Evolutionary conservation across 2,888 invertebrate genomes (phyloP), one percentile per base, ranked within the genome.

Genomic region (Seira ritae): DNA sequence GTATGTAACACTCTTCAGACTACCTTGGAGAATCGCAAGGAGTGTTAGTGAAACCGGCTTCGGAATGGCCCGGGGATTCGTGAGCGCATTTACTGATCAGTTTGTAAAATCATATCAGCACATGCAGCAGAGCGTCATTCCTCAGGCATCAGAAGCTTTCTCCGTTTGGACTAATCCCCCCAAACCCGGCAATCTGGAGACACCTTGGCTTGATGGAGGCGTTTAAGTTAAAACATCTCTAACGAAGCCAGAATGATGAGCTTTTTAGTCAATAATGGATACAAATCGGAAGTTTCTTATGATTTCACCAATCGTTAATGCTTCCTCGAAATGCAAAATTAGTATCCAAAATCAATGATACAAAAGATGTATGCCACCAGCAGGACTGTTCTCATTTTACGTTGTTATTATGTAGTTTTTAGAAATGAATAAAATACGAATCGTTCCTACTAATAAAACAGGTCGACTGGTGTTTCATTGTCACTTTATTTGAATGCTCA

Each of bases 1-100:
- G n/a, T n/a, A n/a, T n/a, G 72, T 83, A 17, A 77, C 69, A 1
- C 46, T 78, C 1, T 50, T 78, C 55, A 42, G 83, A n/a, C 73
- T 83, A 46, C 73, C 83, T 0, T 78, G 83, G 83, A 78, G 77
- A 77, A 60, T 83, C 0, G 83, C 77, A 8, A 4, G 77, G 6
- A 68, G 77, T 20, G 74, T 69, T 19, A 78, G 69, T n/a, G 22
- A 66, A 24, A 73, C 68, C 1, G 24, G 83, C 0, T 83, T 31
- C 20, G 78, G 73, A 22, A 69, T 78, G 72, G 83, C 83, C 4
- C 37, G 37, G 20, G 69, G 73, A 20, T 78, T 83, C 50, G 50
- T 72, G 62, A 74, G 74, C 23, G 69, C 74, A 6, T 77, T 83
- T 19, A 4, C 68, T 4, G 42, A 77, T 1, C 83, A 83, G 17